A percentile compares a stretch with the other conserved stretches of the same genome.
Conservation (phyloP, 2,113 vertebrate genomes). For the Scomber colias region DNA sequence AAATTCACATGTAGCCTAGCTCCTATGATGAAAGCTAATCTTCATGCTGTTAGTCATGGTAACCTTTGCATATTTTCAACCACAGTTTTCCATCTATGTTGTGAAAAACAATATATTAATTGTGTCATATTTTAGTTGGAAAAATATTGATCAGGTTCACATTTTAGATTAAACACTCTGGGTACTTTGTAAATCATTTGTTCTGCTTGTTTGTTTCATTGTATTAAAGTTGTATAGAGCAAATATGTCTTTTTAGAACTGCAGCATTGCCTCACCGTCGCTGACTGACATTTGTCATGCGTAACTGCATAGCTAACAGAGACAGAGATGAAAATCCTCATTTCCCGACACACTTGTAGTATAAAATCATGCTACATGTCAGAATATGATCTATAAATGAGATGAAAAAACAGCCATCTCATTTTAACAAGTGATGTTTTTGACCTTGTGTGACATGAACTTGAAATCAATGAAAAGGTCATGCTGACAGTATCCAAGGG, state of each 20-base stretch:
- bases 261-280: constrained; percentile 7
- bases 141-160: not conserved
- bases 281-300: not conserved
- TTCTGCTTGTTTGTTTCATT: not conserved
- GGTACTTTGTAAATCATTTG: not conserved
- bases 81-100: not conserved
- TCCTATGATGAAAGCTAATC: not conserved
- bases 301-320: constrained; percentile 8
- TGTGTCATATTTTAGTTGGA: not conserved
- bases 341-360: not conserved
- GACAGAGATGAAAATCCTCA: constrained; percentile 14
- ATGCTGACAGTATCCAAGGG: constrained; percentile 4
- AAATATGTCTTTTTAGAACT: constrained; percentile 6
- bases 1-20: not conserved
- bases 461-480: constrained; percentile 67
- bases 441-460: constrained; percentile 46
- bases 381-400: constrained; percentile 36
- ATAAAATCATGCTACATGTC: constrained; percentile 7
- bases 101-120: not conserved
- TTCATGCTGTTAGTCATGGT: not conserved
- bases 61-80: not conserved
- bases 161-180: not conserved
- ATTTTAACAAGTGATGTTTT: constrained; percentile 37
- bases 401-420: not conserved
- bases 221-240: not conserved